A percentile compares a stretch with the other conserved stretches of the same genome.
Evolutionary conservation across 2,113 vertebrate genomes (phyloP).

Genomic region (Rhegmatorhina hoffmannsi): DNA sequence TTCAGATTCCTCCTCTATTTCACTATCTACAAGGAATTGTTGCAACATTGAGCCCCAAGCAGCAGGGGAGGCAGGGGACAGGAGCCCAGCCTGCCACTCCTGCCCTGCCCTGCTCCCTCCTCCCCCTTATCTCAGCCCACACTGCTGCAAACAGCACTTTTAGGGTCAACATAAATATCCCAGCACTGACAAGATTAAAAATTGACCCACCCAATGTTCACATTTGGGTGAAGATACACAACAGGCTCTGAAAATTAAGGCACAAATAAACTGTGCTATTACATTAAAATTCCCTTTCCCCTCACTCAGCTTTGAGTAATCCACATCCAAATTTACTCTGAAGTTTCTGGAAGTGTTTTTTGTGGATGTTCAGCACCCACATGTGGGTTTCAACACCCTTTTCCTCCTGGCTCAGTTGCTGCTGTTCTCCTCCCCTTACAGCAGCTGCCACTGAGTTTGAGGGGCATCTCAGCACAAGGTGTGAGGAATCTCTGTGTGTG

Average conservation of each 20-base stretch:
- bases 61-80: background rate
- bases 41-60: background rate
- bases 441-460: background rate
- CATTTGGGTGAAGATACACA: background rate
- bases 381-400: background rate
- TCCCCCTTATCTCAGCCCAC: background rate
- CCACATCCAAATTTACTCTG: background rate
- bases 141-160: background rate
- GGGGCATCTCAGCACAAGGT: background rate
- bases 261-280: background rate
- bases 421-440: background rate
- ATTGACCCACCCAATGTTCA: background rate
- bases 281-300: background rate
- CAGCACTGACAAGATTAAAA: background rate
- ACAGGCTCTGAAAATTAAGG: background rate
- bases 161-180: background rate
- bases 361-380: background rate
- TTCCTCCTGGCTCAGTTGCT: background rate
- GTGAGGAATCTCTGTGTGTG: background rate
- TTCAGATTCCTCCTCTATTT: conserved; percentile 94
- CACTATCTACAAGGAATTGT: conserved; percentile 79
- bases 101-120: background rate
- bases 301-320: background rate
- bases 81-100: background rate
- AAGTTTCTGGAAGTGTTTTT: background rate